phyloP scores from a whole-genome alignment of 2,888 invertebrate species.

The Drosophila suboccidentalis region DNA sequence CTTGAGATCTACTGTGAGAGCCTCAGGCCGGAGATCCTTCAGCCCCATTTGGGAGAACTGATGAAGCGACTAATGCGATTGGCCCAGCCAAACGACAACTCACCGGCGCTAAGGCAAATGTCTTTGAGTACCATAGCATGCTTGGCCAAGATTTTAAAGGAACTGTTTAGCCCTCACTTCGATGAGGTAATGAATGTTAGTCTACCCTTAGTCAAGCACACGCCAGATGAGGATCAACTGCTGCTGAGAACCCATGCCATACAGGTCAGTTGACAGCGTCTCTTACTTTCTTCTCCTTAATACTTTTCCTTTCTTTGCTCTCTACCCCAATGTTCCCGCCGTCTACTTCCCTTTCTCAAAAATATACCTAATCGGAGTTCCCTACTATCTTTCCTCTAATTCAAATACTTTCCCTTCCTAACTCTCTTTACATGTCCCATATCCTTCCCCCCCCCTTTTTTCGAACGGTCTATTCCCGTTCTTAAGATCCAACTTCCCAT shows the following conservation, averaged over 20 bases:
- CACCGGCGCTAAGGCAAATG: constrained; percentile 1
- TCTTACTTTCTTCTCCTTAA: not conserved
- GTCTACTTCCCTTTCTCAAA: too few relatives aligned
- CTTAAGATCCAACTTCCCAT: too few relatives aligned
- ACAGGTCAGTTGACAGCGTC: constrained; percentile 10
- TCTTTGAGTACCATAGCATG: constrained; percentile 20
- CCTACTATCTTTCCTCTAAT: too few relatives aligned
- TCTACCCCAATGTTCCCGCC: not conserved
- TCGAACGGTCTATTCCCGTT: too few relatives aligned
- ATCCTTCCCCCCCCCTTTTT: too few relatives aligned
- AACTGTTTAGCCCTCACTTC: constrained; percentile 11
- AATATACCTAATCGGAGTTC: too few relatives aligned
- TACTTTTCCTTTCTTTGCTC: not conserved
- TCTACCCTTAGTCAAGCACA: constrained; percentile 7
- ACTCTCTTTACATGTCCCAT: too few relatives aligned
- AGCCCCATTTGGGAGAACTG: not conserved
- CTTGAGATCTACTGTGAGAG: constrained; percentile 33
- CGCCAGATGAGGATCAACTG: constrained; percentile 13
- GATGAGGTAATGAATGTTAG: constrained; percentile 2
- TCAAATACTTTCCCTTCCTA: too few relatives aligned
- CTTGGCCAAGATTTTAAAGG: constrained; percentile 6
- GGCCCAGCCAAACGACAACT: constrained; percentile 8
- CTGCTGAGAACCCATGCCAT: constrained; percentile 25
- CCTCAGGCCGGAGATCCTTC: constrained; percentile 10
- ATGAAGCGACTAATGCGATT: constrained; percentile 15